Evolutionary conservation across 2,888 invertebrate species (phyloP).

Genomic region (Spisula solida): DNA sequence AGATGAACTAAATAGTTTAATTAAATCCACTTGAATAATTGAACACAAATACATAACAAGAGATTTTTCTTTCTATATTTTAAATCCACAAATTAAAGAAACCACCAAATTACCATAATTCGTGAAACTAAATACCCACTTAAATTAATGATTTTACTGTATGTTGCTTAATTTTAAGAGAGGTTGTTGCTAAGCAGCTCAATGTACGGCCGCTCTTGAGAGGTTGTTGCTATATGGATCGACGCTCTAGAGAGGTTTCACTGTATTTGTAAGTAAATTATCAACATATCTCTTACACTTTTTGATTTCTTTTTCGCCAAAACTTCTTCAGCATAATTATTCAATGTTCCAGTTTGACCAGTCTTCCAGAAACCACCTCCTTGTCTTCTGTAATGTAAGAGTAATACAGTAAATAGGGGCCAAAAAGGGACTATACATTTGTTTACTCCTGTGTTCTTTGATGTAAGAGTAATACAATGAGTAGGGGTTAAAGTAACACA

Average conservation of each 20-base stretch:
- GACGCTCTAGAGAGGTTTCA: no score
- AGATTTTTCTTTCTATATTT: no score
- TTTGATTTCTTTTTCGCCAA: constrained; percentile 75
- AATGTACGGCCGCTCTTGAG: background rate
- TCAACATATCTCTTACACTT: constrained; percentile 53
- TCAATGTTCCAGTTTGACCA: constrained; percentile 85
- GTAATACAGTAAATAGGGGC: background rate
- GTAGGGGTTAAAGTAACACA: no score
- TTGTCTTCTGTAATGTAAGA: constrained; percentile 72
- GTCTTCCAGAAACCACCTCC: constrained; percentile 85
- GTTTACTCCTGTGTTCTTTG: no score
- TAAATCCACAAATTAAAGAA: no score
- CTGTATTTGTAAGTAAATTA: background rate
- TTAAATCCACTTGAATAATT: no score
- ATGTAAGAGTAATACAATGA: background rate
- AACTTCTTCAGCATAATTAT: constrained; percentile 84
- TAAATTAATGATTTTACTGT: no score
- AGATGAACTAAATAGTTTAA: no score
- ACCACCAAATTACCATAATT: no score
- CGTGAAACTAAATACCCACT: no score
- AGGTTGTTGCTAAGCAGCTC: background rate
- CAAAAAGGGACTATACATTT: background rate
- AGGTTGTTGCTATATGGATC: no score
- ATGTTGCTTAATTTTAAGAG: background rate
- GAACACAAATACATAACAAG: no score